Base-by-base conservation (phyloP, 2,888 invertebrate species). In the Drepana falcataria region DNA sequence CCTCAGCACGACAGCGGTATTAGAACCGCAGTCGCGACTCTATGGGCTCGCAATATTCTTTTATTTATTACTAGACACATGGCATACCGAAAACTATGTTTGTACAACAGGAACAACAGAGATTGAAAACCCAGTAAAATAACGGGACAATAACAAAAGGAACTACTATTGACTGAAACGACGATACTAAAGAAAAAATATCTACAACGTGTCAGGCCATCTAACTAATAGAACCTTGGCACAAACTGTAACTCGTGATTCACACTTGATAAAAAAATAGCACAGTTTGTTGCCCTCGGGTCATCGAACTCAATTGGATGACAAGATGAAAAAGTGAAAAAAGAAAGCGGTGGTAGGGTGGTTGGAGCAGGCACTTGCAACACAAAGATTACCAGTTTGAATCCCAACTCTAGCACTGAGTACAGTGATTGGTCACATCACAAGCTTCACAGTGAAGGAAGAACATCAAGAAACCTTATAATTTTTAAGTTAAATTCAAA, bases 1-100 rank as follows among this genome's bases (percentile, higher is more conserved):
- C 90, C 90, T 71, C 91, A 90, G 91, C 90, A 91, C 91, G 75
- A 79, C 74, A 58, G 69, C 74, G 78, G 66, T 80, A 90, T 79
- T 48, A 44, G 35, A 55, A 86, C 82, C 76, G 68, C 73, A 63
- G 74, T 83, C 84, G 91, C 90, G 91, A 91, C 91, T 91, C 91
- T 91, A 90, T 90, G 82, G 90, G 83, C 90, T 90, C 91, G 85
- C 52, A 37, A 37, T 37, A 5, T 37, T 37, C 5, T 37, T 5
- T 37, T 4, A 37, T 37, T 37, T 37, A 37, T 37, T 5, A 37
- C 37, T 37, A 3, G 4, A 3, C 3, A 5, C 37, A 4, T 37
- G 37, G 5, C 37, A 37, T 37, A 37, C 37, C 3, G 1, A 3
- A 37, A 37, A 37, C 37, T 4, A 37, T 37, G 5, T 4, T 37